Percentiles rank a stretch among this genome's conserved stretches.
phyloP scores from a whole-genome alignment of 2,888 invertebrate species.

The Calameuta pallipes region DNA sequence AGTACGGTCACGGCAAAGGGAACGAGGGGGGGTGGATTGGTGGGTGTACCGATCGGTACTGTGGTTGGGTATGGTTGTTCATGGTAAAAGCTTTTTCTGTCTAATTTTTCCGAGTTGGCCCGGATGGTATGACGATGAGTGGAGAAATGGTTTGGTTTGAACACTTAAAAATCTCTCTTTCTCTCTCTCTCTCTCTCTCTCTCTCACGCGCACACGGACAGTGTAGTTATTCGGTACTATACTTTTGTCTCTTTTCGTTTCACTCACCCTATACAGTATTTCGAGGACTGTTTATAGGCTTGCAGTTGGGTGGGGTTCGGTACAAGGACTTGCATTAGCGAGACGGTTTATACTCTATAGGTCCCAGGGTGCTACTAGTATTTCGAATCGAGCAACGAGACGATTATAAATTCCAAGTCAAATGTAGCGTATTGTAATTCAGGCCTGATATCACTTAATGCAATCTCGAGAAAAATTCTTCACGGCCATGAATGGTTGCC shows the following conservation, averaged over 20 bases:
- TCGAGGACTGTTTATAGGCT: constrained; percentile 14
- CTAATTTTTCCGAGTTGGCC: not conserved
- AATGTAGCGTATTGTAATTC: constrained; percentile 65
- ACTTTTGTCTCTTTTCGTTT: not conserved
- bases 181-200: constrained; percentile 10
- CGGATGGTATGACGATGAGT: not conserved
- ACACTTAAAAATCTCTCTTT: constrained; percentile 12
- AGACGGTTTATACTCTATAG: constrained; percentile 54
- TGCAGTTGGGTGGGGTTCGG: constrained; percentile 25
- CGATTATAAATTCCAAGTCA: constrained; percentile 65
- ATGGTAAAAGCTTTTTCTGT: not conserved
- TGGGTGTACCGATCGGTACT: not conserved
- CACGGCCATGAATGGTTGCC: not conserved
- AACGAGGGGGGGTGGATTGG: not conserved
- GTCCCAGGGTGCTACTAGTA: constrained; percentile 58
- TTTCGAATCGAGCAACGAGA: constrained; percentile 39
- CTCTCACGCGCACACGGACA: not conserved
- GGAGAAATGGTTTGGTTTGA: not conserved
- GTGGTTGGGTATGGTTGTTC: not conserved
- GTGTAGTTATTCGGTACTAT: not conserved
- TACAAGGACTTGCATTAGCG: constrained; percentile 53
- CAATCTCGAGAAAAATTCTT: constrained; percentile 46
- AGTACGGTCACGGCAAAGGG: not conserved
- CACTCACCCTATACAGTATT: not conserved
- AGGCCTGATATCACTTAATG: constrained; percentile 59